These are phyloP conservation scores for Petroica traversi DNA, from an alignment of 2,113 vertebrate genomes.

Conservation along the genomic window DNA sequence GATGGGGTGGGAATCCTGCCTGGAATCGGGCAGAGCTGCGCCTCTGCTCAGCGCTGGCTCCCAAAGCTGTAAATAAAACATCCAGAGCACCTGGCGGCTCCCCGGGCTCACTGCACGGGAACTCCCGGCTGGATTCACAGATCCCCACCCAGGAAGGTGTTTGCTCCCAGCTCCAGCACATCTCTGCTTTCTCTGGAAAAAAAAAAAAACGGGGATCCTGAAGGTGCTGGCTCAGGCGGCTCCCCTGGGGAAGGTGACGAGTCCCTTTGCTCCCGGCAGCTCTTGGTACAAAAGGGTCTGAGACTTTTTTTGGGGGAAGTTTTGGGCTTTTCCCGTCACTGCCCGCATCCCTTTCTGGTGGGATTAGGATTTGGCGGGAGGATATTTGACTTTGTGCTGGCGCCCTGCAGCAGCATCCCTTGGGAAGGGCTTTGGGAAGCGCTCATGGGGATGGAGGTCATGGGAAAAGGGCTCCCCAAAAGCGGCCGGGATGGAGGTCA, in stretches of 20 bases:
- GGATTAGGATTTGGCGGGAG: not conserved
- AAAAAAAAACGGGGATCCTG: too few relatives aligned
- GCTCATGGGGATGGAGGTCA: not conserved
- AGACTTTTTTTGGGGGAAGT: not conserved
- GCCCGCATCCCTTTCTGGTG: not conserved
- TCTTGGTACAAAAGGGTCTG: fast-evolving
- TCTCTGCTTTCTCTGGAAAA: not conserved
- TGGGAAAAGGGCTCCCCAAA: slow-evolving; percentile 16
- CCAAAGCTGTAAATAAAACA: not conserved
- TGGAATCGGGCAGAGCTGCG: not conserved
- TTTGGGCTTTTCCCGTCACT: not conserved
- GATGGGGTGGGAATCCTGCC: fast-evolving
- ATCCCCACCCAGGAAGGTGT: not conserved
- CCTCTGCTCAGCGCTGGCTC: not conserved
- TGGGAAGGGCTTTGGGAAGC: not conserved
- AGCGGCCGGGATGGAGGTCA: not conserved
- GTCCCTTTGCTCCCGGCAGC: not conserved
- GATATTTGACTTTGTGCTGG: not conserved
- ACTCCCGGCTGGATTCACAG: not conserved
- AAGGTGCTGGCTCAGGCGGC: not conserved
- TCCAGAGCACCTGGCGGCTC: not conserved
- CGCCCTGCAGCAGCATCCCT: not conserved
- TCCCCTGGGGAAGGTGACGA: fast-evolving
- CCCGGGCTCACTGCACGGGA: not conserved
- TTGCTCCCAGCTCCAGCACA: not conserved